Evolutionary conservation across 2,797 vertebrate species (phyloP), one percentile per base, ranked within the genome.

Genomic region (Enteromius treurensis): DNA sequence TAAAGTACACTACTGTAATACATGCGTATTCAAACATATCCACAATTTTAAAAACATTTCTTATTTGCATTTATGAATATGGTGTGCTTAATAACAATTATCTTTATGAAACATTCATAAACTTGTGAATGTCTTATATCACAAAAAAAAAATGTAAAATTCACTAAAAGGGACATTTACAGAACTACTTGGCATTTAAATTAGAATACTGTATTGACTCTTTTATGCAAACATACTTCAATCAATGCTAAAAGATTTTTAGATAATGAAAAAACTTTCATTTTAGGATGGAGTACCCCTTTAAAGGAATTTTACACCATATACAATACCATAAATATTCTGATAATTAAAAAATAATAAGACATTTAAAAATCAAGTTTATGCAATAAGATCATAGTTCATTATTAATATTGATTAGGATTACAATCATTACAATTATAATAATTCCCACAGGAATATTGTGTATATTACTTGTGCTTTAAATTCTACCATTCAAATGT

Each of bases 1-100:
- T 64, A 32, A 32, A 45, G 42, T 45, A 64, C 60, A 32, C 14
- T 40, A 82, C 80, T 62, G 21, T 65, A 67, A 76, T 55, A 37
- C 55, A 62, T 3, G 1, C 51, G 19, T 55, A 60, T 26, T 14
- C n/a, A 77, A 60, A 74, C 10, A 9, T 32, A 49, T 40, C 2
- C 14, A 17, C 29, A 1, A 19, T 65, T 34, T 34, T 19, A 7
- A 26, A n/a, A 65, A 34, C 34, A 60, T 53, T 3, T 6, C 73
- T 29, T 1, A 40, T 40, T 37, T 47, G n/a, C 21, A 71, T 71
- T 17, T 11, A 26, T 23, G 40, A 26, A 47, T 71, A 42, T 47
- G 13, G 5, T 47, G 13, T n/a, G 34, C 65, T 40, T 37, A 68
- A 68, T 26, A 68, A 68, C 19, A 40, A 68, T 13, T 34, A 53